Base-by-base conservation (phyloP, 2,797 vertebrate species). In the Perodicticus potto region DNA sequence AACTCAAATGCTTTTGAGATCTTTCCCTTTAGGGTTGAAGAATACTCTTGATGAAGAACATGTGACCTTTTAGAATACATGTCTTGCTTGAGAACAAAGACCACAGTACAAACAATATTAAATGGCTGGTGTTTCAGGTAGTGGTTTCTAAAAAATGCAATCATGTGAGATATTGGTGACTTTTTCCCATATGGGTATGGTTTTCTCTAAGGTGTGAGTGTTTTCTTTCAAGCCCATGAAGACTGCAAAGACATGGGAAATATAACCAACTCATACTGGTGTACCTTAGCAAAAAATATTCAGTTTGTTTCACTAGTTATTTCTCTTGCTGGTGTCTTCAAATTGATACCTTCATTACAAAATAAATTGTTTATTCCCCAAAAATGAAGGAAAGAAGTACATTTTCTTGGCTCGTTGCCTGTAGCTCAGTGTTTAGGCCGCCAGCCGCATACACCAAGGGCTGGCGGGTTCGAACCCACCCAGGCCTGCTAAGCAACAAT, bases 31-130 rank as follows among this genome's bases (percentile, higher is more conserved):
- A 88, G 95, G 91, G 57, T 57, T 72, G 81, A 93, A 97, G 89
- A 97, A 93, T 63, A 82, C 13, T 93, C 97, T 95, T 97, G 70
- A 95, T 87, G 88, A 76, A 32, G 77, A 96, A 93, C 91, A 96
- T 96, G 73, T 89, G 86, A 96, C 89, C 57, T 95, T 96, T 94
- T 32, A 63, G 89, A 95, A 96, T 83, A 19, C 37, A 92, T 57
- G 61, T 91, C 65, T 92, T 95, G 55, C 59, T 94, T 88, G 83
- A 59, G 69, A 96, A 94, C 49, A 83, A 96, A 97, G 22, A 14
- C 63, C 59, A 73, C 17, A 92, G 78, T 9, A 67, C 32, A 93
- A 92, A 91, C 49, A 82, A 59, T 77, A 91, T 93, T 74, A 96
- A 96, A 84, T 61, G 61, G n/a, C 20, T 90, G 83, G n/a, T 89